A percentile compares a stretch with the other conserved stretches of the same genome.
Evolutionary conservation across 2,797 vertebrate species (phyloP).

Genomic region (Eupleurogrammus muticus): DNA sequence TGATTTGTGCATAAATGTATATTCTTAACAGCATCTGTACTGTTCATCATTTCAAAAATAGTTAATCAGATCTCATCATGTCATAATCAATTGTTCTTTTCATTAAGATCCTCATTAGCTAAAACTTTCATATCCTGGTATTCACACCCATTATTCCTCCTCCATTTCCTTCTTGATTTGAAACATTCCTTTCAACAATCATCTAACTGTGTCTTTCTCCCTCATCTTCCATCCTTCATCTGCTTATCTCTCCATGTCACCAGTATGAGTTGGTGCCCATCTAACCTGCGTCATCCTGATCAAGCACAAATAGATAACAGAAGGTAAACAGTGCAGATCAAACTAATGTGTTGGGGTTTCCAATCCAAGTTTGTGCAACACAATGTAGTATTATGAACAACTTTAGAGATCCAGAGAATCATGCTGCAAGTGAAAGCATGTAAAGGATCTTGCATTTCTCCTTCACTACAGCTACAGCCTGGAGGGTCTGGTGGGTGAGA

Average conservation of each 20-base stretch:
- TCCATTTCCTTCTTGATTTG: not conserved
- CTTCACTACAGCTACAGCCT: constrained; percentile 87
- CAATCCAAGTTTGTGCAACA: not conserved
- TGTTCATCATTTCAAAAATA: too few species aligned
- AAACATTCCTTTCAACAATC: not conserved
- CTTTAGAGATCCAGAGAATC: too few species aligned
- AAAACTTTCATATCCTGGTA: too few species aligned
- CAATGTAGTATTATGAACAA: too few species aligned
- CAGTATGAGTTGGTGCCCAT: constrained; percentile 54
- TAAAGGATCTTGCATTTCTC: not conserved
- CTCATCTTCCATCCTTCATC: not conserved
- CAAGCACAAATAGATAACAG: constrained; percentile 40
- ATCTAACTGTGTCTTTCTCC: not conserved
- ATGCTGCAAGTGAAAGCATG: not conserved
- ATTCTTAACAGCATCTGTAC: too few species aligned
- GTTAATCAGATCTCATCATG: too few species aligned
- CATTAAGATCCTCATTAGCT: too few species aligned
- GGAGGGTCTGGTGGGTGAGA: constrained; percentile 86
- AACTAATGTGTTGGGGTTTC: not conserved
- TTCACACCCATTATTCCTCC: not conserved
- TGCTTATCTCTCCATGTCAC: not conserved
- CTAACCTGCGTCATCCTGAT: constrained; percentile 23
- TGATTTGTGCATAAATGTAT: too few species aligned
- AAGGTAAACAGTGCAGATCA: constrained; percentile 31
- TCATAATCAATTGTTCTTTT: too few species aligned